Base-by-base conservation (phyloP, 2,113 vertebrate species). In the Catagonus wagneri region DNA sequence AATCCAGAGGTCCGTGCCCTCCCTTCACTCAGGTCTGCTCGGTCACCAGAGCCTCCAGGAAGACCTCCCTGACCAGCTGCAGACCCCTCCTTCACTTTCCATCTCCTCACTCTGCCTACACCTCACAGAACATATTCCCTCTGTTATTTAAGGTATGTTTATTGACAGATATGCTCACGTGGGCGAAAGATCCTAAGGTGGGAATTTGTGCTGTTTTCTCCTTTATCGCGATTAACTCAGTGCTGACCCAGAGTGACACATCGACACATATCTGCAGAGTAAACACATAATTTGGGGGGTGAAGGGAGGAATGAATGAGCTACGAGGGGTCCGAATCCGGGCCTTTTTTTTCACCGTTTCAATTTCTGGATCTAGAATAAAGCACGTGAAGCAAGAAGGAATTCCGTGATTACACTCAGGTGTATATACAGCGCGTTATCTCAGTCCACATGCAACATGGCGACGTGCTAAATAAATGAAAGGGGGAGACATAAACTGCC, bases 11-110 rank as follows among this genome's bases (percentile, higher is more conserved):
- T 1, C 2, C 14, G 36, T 50, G 11, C 23, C 23, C 78, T 84
- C 50, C 17, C 22, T 56, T 34, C 32, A 52, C 34, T 60, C 78
- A 83, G 7, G 4, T n/a, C 44, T n/a, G 22, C 20, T 16, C 39
- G 8, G 44, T 44, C 44, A 44, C 80, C 66, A 78, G n/a, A n/a
- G n/a, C n/a, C 78, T 92, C 56, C 65, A 92, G 65, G 79, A 66
- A 89, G 93, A 69, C 25, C 39, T 63, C 68, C 52, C 23, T n/a
- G n/a, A 56, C 5, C 52, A 61, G 68, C 65, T 61, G 36, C 25
- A 19, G 36, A 52, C 16, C 4, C 65, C n/a, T 50, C n/a, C 29
- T 58, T 56, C 44, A n/a, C 68, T 11, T 13, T 54, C 36, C 58
- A 14, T 60, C 63, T 66, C 71, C 23, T 32, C 17, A 23, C 17